A percentile compares a stretch with the other conserved stretches of the same genome.
Evolutionary conservation across 2,113 vertebrate genomes (phyloP).

Genomic region (Bos indicus): DNA sequence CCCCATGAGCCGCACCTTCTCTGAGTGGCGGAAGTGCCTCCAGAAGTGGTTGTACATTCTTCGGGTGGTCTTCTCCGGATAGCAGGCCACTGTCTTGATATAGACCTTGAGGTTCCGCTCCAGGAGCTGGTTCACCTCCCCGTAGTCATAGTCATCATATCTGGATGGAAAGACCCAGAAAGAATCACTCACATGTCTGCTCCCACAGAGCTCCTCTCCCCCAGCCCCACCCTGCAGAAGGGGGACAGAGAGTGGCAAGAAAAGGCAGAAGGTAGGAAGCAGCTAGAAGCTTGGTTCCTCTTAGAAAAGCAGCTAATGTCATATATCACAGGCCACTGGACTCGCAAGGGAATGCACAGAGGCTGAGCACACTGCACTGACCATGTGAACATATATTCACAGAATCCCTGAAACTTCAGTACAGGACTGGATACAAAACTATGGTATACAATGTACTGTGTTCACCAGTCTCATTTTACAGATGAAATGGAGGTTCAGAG

Average conservation of each 20-base stretch:
- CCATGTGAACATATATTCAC: neutral
- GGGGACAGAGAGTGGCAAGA: neutral
- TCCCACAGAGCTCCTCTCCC: neutral
- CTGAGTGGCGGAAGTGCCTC: conserved; percentile 95
- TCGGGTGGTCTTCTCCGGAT: conserved; percentile 92
- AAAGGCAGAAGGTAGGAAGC: conserved; percentile 17
- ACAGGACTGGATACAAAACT: neutral
- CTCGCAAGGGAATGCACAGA: neutral
- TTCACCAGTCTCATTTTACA: neutral
- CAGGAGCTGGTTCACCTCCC: conserved; percentile 93
- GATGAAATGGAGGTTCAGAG: neutral
- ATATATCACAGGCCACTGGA: neutral
- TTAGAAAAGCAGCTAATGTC: neutral
- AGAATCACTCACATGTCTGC: neutral
- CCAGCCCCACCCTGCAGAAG: neutral
- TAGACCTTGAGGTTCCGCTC: conserved; percentile 94
- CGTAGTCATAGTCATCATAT: conserved; percentile 95
- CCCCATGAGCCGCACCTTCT: conserved; percentile 86
- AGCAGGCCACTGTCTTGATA: conserved; percentile 95
- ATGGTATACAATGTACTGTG: neutral
- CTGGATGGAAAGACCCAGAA: conserved; percentile 70
- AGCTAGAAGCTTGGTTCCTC: conserved; percentile 15
- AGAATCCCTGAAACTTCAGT: neutral
- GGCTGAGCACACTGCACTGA: neutral
- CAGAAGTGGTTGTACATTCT: conserved; percentile 90